Evolutionary conservation across 1,140 invertebrate genomes (phyloP).

Genomic region (Neelides sp.): DNA sequence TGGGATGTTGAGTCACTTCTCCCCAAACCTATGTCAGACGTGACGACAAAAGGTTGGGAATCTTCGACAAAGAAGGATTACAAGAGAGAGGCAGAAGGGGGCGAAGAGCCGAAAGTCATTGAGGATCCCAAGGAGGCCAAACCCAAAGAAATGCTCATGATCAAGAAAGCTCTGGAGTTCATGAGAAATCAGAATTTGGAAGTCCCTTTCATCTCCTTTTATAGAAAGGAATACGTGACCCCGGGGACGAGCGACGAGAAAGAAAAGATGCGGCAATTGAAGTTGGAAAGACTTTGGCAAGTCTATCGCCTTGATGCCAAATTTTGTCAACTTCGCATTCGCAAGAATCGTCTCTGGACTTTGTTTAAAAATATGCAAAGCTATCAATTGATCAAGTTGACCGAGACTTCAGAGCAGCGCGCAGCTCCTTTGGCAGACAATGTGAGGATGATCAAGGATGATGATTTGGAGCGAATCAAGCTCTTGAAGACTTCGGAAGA

Average conservation of each 20-base stretch:
- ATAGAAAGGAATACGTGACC: conserved; percentile 93
- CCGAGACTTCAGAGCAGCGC: conserved; percentile 68
- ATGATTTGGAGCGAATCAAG: conserved; percentile 69
- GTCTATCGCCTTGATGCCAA: conserved; percentile 87
- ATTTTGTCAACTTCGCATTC: conserved; percentile 83
- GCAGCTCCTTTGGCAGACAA: conserved; percentile 69
- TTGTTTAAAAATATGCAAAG: conserved; percentile 86
- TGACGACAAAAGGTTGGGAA: not conserved
- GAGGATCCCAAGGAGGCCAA: conserved; percentile 7
- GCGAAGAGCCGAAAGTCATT: not conserved
- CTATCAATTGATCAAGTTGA: conserved; percentile 74
- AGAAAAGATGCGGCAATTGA: too few relatives aligned
- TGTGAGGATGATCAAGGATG: conserved; percentile 66
- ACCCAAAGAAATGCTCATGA: conserved; percentile 66
- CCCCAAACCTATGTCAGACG: not conserved
- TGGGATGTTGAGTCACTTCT: conserved; percentile 4
- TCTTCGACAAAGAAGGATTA: conserved; percentile 37
- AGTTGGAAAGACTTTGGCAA: conserved; percentile 93
- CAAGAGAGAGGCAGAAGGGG: conserved; percentile 35
- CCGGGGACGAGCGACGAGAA: too few relatives aligned
- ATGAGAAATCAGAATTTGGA: conserved; percentile 90
- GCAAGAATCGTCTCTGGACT: conserved; percentile 68
- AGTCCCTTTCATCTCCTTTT: conserved; percentile 97
- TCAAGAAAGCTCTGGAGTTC: conserved; percentile 85
- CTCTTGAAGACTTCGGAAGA: conserved; percentile 79